Base-by-base conservation (phyloP, 2,888 invertebrate species). In the Zaprionus obscuricornis region DNA sequence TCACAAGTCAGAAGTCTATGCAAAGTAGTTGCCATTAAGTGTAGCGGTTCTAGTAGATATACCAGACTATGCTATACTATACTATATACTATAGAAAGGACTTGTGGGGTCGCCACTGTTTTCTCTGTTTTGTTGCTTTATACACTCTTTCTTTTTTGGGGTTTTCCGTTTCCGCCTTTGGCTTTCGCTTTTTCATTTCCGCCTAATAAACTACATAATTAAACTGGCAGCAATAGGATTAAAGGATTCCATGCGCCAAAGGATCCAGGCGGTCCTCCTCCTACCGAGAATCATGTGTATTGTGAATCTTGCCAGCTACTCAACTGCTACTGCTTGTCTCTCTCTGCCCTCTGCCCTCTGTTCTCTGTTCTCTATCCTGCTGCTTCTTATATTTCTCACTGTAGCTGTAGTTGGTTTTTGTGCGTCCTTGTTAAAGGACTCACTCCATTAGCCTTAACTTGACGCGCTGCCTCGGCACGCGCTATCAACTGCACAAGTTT, bases 181-280 rank as follows among this genome's bases (percentile, higher is more conserved):
- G 77, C 82, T 84, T 86, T 86, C 85, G 86, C 85, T 77, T 76
- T 82, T 85, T 83, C 84, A 87, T 88, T 88, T 87, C 87, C 87
- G 87, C 87, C 82, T 87, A 87, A 87, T 88, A 87, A 87, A 87
- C 87, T 86, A 87, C 79, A 84, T 87, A 87, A 87, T 88, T 88
- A 87, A 87, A 87, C 83, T 87, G 85, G 71, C 83, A 76, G 88
- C 78, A 87, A 88, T 78, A 75, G 85, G 83, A 87, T 87, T 88
- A 88, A 86, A 83, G 78, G 85, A 83, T 76, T 85, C 85, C 52
- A 50, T 20, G 49, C 14, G 22, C 26, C 10, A 45, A 56, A 60
- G 55, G n/a, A n/a, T n/a, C n/a, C n/a, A n/a, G n/a, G n/a, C n/a
- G n/a, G n/a, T n/a, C n/a, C n/a, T n/a, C 33, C 47, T 52, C 60